Base-by-base conservation (phyloP, 1,140 invertebrate species). In the Akabosia matsudoensis region DNA sequence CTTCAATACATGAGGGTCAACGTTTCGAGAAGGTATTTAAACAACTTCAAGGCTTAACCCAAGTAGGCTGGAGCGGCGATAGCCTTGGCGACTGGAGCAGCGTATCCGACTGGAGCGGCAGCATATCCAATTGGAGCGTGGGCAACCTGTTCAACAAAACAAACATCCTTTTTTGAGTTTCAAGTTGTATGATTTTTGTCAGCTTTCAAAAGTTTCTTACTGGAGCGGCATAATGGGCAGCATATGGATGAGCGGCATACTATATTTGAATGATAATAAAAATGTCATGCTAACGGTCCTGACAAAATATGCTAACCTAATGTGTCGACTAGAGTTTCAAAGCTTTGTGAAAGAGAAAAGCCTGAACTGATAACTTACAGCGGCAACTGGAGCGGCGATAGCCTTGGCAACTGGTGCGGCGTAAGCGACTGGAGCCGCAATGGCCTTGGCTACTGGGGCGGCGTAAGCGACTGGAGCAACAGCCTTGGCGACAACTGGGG, bases 401-500 rank as follows among this genome's bases (percentile, higher is more conserved):
- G 28, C 28, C 28, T 64, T 24, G 56, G 28, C 28, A 13, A 28
- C 56, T 64, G 56, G 56, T 13, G 4, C 4, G 24, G 56, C 56
- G 24, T 70, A 70, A 70, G 67, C 56, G 26, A 64, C 67, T 26
- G 67, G 67, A 24, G 56, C 56, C 24, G 28, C 4, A 28, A 64
- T 22, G n/a, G 56, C 56, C 4, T 64, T 4, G 67, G 67, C 67
- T 22, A 70, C 28, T 7, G 67, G 10, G 28, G 14, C 67, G 33
- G 28, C 67, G 4, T 70, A 13, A 3, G 28, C 14, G 67, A 70
- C 67, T 3, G 67, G 67, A 34, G 67, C 28, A 13, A 24, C 67
- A 30, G 54, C 61, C 61, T 75, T 75, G 30, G 10, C n/a, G 33
- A 73, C 70, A 16, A 24, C 37, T 33, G 45, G 45, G 18, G 64